Base-by-base conservation (phyloP, 2,888 invertebrate genomes). In the Meloe dianella region DNA sequence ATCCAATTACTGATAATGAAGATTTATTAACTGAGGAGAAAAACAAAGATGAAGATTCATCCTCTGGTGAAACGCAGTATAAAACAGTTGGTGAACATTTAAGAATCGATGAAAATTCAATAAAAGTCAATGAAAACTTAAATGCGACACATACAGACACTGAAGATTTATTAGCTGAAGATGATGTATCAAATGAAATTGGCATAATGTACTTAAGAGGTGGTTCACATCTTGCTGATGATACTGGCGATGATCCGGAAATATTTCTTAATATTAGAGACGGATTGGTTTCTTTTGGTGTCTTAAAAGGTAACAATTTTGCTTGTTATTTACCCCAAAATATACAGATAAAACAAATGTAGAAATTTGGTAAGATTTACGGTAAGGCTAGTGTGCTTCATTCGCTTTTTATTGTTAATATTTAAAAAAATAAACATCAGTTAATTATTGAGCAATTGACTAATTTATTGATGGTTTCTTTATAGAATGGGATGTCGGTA, bases 11-110 rank as follows among this genome's bases (percentile, higher is more conserved):
- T 2, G 83, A 81, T 67, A 79, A 82, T 41, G 83, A 84, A 69
- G 81, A 80, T 41, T 67, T 82, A 10, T 83, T 84, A 4, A n/a
- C 7, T 41, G 20, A 22, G 24, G 61, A 32, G 59, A 60, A 60
- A 10, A 29, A 68, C 17, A 68, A 74, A 20, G 67, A 67, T 61
- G 84, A 85, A 71, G 83, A 82, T 57, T 66, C 84, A 5, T 83
- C 84, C 9, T 83, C 83, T 20, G 81, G 47, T 29, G 30, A 27
- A 6, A 38, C 61, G 0, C 14, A 72, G 38, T 73, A 66, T 56
- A 75, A 78, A 66, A 85, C 85, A 20, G 87, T 87, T 73, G 65
- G 81, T 10, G 87, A 87, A 75, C 83, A 85, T 65, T 64, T 85
- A 9, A 77, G 72, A 29, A 62, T 74, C 7, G 84, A 83, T 61